Base-by-base conservation (phyloP, 2,888 invertebrate species). In the Idaea biselata region DNA sequence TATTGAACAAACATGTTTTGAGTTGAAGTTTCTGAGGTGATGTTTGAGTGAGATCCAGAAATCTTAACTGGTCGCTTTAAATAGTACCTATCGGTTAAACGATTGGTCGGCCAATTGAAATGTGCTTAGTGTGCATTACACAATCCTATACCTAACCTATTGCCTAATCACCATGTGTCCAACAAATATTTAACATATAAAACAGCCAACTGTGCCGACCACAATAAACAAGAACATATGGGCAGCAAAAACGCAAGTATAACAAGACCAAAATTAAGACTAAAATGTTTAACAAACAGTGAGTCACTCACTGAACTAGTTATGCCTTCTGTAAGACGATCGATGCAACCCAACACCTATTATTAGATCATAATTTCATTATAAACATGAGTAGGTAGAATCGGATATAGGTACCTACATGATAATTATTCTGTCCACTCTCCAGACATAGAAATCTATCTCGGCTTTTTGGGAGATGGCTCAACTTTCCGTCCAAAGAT, bases 191-290 rank as follows among this genome's bases (percentile, higher is more conserved):
- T 44, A 44, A 44, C 33, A 33, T 33, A 11, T 33, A 44, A 44
- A 44, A 44, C 44, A 0, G 44, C 44, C 44, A 44, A 44, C 44
- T 44, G 44, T 44, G 44, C 44, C 14, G 44, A 44, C 44, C 44
- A 44, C 44, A 44, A 44, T 44, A 44, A 44, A 44, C 44, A 44
- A 44, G 44, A 44, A 44, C 44, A 44, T 44, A 44, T 44, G 44
- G 8, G 44, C 44, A 44, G 11, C 44, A 7, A 44, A 7, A 14
- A 8, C 14, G 6, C 1, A 44, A 11, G 8, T 44, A 44, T 44
- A 44, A 44, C 44, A 44, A 14, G 44, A 44, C 44, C 44, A 44
- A 8, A 44, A 44, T 44, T 44, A 44, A 8, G 44, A 44, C 44
- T 44, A 44, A 25, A 44, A 44, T 44, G 44, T 44, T 44, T 44